Evolutionary conservation across 2,797 vertebrate genomes (phyloP), one percentile per base, ranked within the genome.

Genomic region (Hoplostethus mediterraneus): DNA sequence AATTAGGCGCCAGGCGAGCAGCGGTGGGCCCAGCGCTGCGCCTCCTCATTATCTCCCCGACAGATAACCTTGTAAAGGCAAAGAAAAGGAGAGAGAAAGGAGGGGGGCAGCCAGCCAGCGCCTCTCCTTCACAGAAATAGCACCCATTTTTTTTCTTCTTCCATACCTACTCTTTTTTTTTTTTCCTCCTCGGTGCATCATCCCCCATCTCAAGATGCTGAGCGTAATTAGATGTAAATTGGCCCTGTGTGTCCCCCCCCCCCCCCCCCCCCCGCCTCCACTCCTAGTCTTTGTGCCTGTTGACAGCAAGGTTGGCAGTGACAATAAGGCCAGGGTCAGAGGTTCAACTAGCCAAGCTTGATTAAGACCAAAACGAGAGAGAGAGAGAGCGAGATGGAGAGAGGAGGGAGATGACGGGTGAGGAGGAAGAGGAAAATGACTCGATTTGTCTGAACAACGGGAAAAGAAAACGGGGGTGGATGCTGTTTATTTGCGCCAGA

Each of bases 1-100:
- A 94, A 95, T 95, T 95, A 95, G 94, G 91, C 86, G 84, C 89
- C 93, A 89, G 88, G 74, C 89, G 86, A 90, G 85, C 89, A 60
- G 77, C 55, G 89, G 89, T 80, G 80, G 73, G 86, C 84, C 85
- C 86, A 81, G 81, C 72, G 67, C 83, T 73, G 86, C 81, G 87
- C 85, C 88, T 85, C 79, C 92, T 93, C 80, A 92, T 94, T 95
- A 93, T 94, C 91, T 92, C 67, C 63, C 52, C 59, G 91, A 92
- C 93, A 93, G 94, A 95, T 95, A 94, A 95, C 94, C 94, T 95
- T 95, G 94, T 91, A 92, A 90, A 90, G 71, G 75, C 73, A 85
- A 71, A 82, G 77, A 84, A 89, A 88, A 83, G 86, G 90, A 83
- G 88, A 86, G 74, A 59, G 73, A 60, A 73, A 61, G 53, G 55